These are phyloP conservation scores for Geopemphigus sp. DNA, from an alignment of 1,140 invertebrate species.

Conservation along the genomic window DNA sequence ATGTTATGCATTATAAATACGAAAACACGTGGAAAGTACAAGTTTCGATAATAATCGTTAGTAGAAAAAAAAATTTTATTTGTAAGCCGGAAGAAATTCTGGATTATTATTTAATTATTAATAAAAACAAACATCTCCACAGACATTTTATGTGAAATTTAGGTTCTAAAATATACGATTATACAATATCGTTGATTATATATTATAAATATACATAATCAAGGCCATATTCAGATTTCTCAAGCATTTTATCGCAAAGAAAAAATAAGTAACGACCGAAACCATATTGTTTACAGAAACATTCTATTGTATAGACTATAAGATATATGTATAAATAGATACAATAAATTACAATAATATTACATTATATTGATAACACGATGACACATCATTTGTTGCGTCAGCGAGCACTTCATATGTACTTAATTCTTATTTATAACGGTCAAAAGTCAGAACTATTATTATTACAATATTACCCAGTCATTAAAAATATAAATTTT, in stretches of 20 bases:
- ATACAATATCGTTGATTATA: not conserved
- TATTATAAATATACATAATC: not conserved
- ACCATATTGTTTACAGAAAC: not conserved
- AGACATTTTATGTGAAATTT: not conserved
- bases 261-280: not conserved
- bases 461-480: not conserved
- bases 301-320: not conserved
- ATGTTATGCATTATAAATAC: not conserved
- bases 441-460: conserved; percentile 6
- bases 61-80: not conserved
- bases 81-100: not conserved
- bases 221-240: not conserved
- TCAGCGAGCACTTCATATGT: not conserved
- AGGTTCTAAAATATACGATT: not conserved
- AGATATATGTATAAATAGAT: no score
- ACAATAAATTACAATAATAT: no score
- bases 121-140: not conserved
- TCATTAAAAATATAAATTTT: not conserved
- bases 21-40: not conserved
- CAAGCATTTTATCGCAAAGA: not conserved
- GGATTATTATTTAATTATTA: not conserved
- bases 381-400: conserved; percentile 19
- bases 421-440: conserved; percentile 1
- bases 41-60: not conserved
- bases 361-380: not conserved